These are phyloP conservation scores for Amphiprion ocellaris DNA, from an alignment of 2,113 vertebrate species.

Conservation along the genomic window DNA sequence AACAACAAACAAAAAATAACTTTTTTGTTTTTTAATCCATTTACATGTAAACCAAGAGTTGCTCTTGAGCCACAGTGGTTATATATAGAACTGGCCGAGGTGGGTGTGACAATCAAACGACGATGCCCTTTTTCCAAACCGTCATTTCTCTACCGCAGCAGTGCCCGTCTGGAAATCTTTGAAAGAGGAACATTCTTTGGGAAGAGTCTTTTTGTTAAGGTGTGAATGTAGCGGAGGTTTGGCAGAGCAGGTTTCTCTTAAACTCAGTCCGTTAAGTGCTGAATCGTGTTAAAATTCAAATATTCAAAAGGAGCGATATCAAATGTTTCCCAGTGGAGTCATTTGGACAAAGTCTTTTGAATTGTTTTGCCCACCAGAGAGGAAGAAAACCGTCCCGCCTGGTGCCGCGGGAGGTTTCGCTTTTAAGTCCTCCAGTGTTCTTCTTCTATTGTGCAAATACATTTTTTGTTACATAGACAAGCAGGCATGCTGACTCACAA, in stretches of 20 bases:
- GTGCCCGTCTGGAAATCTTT: constrained; percentile 50
- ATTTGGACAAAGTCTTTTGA: constrained; percentile 70
- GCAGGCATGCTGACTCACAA: constrained; percentile 84
- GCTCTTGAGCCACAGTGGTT: constrained; percentile 85
- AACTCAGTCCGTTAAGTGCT: constrained; percentile 76
- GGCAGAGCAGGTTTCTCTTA: constrained; percentile 69
- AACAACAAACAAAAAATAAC: constrained; percentile 82
- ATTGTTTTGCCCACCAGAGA: constrained; percentile 60
- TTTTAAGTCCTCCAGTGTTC: constrained; percentile 75
- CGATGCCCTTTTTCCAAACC: constrained; percentile 62
- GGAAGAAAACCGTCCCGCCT: constrained; percentile 54
- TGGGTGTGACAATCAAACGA: constrained; percentile 75
- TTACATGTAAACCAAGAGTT: constrained; percentile 85
- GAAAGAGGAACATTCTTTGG: constrained; percentile 81
- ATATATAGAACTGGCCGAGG: constrained; percentile 78
- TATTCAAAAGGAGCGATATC: constrained; percentile 68
- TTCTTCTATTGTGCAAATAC: constrained; percentile 83
- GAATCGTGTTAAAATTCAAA: constrained; percentile 65
- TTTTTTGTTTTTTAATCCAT: constrained; percentile 68
- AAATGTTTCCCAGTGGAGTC: constrained; percentile 64
- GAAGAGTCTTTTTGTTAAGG: constrained; percentile 58
- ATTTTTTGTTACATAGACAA: constrained; percentile 81
- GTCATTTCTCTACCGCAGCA: constrained; percentile 28
- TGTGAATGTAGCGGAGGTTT: constrained; percentile 68
- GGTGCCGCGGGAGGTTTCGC: constrained; percentile 37